phyloP scores from a whole-genome alignment of 2,113 vertebrate species.

The Galemys pyrenaicus region DNA sequence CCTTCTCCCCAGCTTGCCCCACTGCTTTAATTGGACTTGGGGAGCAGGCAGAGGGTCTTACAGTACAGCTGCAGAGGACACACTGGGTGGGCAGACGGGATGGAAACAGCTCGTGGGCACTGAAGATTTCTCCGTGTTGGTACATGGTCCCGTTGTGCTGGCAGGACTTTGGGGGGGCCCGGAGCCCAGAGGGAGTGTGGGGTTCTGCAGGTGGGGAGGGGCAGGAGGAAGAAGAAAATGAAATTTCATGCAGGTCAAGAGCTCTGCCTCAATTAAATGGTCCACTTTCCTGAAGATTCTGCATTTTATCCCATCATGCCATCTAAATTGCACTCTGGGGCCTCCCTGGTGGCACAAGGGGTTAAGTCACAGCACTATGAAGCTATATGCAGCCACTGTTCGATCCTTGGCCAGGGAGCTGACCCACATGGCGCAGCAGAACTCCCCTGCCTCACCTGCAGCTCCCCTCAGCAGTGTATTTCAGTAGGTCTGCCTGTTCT shows the following conservation, averaged over 20 bases:
- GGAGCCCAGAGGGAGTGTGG: constrained; percentile 90
- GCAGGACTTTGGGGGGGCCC: constrained; percentile 89
- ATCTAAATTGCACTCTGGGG: too few species aligned
- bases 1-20: background rate
- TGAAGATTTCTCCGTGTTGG: constrained; percentile 94
- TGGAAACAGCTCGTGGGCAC: constrained; percentile 90
- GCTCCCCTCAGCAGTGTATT: too few species aligned
- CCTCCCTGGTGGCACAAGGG: too few species aligned
- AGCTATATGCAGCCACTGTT: too few species aligned
- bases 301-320: background rate
- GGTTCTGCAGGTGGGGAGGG: constrained; percentile 82
- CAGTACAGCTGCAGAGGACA: constrained; percentile 95
- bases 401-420: too few species aligned
- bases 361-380: too few species aligned
- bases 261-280: background rate
- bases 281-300: background rate
- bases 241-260: background rate
- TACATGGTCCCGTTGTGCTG: constrained; percentile 92
- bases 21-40: background rate
- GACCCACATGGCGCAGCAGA: too few species aligned
- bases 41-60: constrained; percentile 79
- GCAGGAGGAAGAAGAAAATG: constrained; percentile 27
- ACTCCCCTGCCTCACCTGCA: too few species aligned
- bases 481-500: too few species aligned
- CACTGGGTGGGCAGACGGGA: constrained; percentile 93